Percentiles rank a stretch among this genome's conserved stretches.
Evolutionary conservation across 1,140 invertebrate species (phyloP).

Genomic region (Papilio xuthus): DNA sequence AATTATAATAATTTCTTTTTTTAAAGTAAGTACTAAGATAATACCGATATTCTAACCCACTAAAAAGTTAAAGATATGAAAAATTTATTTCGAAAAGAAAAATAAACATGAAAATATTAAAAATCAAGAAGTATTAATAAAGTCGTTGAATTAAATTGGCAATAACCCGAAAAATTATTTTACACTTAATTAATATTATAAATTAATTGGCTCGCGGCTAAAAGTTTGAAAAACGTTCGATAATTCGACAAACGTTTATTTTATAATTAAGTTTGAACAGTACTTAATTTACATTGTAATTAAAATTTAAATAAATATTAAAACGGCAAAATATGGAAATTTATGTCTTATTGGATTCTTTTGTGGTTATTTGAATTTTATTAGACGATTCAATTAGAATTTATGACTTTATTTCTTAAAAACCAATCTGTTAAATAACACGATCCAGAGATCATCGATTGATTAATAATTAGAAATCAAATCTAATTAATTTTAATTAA

Average conservation of each 20-base stretch:
- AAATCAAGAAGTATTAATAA: no score
- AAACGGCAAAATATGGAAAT: background rate
- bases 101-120: no score
- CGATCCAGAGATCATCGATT: background rate
- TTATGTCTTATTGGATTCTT: slow-evolving; percentile 1
- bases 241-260: background rate
- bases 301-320: background rate
- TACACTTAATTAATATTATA: no score
- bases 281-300: background rate
- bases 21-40: background rate
- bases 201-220: background rate
- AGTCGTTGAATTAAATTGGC: no score
- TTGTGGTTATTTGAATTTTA: slow-evolving; percentile 6
- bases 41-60: no score
- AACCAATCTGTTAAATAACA: background rate
- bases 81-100: no score
- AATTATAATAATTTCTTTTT: background rate
- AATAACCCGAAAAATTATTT: no score
- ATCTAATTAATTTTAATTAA: background rate
- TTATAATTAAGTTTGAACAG: background rate
- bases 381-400: background rate
- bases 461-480: background rate
- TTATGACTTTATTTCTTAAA: background rate
- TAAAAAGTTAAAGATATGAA: no score
- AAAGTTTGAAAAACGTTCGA: background rate